Base-by-base conservation (phyloP, 2,888 invertebrate species). In the Eupithecia exiguata region DNA sequence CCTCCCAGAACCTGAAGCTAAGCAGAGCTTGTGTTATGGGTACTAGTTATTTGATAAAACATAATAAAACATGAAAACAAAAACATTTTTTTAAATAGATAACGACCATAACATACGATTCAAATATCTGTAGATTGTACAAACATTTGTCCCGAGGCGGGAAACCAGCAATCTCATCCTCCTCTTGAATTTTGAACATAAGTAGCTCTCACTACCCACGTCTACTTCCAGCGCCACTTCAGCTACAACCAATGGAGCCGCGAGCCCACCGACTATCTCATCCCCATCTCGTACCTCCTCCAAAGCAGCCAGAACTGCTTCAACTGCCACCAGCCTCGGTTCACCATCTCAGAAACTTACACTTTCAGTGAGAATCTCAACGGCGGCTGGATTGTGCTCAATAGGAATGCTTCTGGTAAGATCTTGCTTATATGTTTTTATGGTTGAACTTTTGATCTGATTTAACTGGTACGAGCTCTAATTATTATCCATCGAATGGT, bases 371-470 rank as follows among this genome's bases (percentile, higher is more conserved):
- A 94, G 68, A 93, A 91, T 66, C 81, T 94, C 10, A 88, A 93
- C 63, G 88, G 86, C 10, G 93, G 94, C 0, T 94, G 94, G 94
- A 93, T 94, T 38, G 86, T 94, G 46, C 86, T 94, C 0, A 93
- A 94, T 65, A 88, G 88, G 38, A 92, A 92, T 79, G 92, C 90
- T 46, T 91, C 94, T 75, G 93, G 94, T 93, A 83, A 76, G 69
- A 65, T 36, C 1, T 38, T 38, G 0, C 4, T 3, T 1, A 3
- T 35, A 61, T 25, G 7, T 18, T 62, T 30, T 62, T 35, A 18
- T 49, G 0, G 0, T 49, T 18, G 3, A 46, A 18, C 18, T 46
- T 46, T 46, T 1, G 46, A 18, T 18, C 46, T 46, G 46, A 46
- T 18, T 40, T 5, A 40, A 40, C 12, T 38, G 40, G 5, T 46